These are phyloP conservation scores for Odontothrips loti DNA, from an alignment of 2,888 invertebrate species.

Conservation along the genomic window DNA sequence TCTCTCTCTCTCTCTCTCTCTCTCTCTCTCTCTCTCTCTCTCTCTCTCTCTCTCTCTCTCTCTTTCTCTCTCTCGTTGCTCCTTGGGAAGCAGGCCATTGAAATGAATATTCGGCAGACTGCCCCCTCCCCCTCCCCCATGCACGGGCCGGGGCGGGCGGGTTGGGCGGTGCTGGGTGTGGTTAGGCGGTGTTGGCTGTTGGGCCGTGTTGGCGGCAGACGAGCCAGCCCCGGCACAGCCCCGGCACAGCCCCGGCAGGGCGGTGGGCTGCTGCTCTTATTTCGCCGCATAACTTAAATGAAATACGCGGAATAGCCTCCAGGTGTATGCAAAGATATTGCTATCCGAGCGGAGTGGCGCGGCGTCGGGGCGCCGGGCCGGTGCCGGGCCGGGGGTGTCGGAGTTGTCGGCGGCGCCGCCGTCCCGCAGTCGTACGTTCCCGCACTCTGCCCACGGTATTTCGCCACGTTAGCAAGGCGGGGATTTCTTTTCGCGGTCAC, in stretches of 20 bases:
- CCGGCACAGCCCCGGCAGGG: background rate
- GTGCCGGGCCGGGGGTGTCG: background rate
- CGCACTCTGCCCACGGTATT: too few species aligned
- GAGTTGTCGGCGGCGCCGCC: too few species aligned
- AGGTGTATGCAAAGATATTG: conserved; percentile 17
- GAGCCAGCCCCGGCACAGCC: background rate
- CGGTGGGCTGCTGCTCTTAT: conserved; percentile 6
- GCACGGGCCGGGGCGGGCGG: background rate
- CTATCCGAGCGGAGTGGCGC: background rate
- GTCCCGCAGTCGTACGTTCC: too few species aligned
- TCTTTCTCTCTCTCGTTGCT: background rate
- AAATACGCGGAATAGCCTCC: conserved; percentile 9
- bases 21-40: background rate
- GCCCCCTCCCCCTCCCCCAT: background rate
- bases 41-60: background rate
- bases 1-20: too few species aligned
- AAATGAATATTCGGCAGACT: conserved; percentile 24
- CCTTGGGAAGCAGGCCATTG: background rate
- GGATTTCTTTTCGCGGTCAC: too few species aligned
- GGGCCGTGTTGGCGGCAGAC: too few species aligned
- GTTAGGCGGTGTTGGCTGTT: too few species aligned
- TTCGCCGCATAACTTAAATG: conserved; percentile 20
- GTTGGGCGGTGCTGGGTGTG: too few species aligned
- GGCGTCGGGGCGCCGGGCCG: background rate
- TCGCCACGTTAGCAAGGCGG: too few species aligned